Percentiles rank a stretch among this genome's conserved stretches.
Evolutionary conservation across 2,888 invertebrate genomes (phyloP).

Genomic region (Bombylius major): DNA sequence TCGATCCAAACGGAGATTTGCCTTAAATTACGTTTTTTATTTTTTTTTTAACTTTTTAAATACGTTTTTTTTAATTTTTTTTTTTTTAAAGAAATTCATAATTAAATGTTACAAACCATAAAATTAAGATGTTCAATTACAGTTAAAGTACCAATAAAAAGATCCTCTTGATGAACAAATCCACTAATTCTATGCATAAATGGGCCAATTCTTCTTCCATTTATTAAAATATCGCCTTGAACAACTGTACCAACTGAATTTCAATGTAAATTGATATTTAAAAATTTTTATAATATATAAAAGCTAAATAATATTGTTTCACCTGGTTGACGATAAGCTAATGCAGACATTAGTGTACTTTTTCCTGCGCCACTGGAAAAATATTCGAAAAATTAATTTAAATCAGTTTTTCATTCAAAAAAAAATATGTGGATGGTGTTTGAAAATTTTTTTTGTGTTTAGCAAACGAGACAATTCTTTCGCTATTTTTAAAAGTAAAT

Average conservation of each 20-base stretch:
- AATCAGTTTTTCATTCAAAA: neutral
- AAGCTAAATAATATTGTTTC: constrained; percentile 22
- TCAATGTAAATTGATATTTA: neutral
- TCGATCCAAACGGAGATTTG: constrained; percentile 65
- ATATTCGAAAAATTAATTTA: neutral
- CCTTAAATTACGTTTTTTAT: constrained; percentile 38
- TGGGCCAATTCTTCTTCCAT: constrained; percentile 55
- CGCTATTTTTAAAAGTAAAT: too few relatives aligned
- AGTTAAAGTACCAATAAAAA: constrained; percentile 74
- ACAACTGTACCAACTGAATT: constrained; percentile 50
- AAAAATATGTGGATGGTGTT: too few relatives aligned
- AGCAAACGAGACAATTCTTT: too few relatives aligned
- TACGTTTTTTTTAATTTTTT: too few relatives aligned
- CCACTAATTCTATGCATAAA: constrained; percentile 74
- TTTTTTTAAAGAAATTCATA: too few relatives aligned
- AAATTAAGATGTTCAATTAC: constrained; percentile 78
- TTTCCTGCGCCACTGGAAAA: constrained; percentile 63
- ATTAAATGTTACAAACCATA: constrained; percentile 43
- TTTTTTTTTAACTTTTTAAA: too few relatives aligned
- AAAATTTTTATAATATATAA: neutral
- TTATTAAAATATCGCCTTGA: constrained; percentile 70
- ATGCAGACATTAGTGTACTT: constrained; percentile 72
- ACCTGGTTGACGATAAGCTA: constrained; percentile 68
- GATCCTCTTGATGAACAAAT: constrained; percentile 84
- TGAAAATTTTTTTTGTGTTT: too few relatives aligned